These are phyloP conservation scores for Epizoanthus fatuus DNA, from an alignment of 92 coral and sea anemone species.

Conservation along the genomic window DNA sequence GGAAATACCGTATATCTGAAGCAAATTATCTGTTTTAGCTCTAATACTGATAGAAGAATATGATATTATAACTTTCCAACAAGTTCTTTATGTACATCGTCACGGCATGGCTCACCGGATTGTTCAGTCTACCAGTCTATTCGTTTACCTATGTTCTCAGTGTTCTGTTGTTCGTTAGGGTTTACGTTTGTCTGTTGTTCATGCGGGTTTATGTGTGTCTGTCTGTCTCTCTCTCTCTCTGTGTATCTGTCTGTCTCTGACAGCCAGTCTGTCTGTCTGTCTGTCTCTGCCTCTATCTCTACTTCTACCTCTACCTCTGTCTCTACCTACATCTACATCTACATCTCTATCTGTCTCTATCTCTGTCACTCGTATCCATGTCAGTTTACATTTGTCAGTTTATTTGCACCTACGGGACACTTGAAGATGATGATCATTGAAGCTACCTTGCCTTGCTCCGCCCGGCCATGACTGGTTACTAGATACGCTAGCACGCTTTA, in stretches of 20 bases:
- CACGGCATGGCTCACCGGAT: too few relatives aligned
- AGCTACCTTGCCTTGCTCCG: slow-evolving; percentile 5
- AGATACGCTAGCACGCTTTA: background rate
- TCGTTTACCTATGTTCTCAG: too few relatives aligned
- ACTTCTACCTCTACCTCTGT: background rate
- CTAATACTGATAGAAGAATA: too few relatives aligned
- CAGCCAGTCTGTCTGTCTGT: background rate
- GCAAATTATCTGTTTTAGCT: too few relatives aligned
- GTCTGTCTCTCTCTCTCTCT: background rate
- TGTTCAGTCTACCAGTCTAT: too few relatives aligned
- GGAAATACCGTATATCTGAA: background rate
- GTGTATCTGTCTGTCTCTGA: background rate
- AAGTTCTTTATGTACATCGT: too few relatives aligned
- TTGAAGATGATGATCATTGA: slow-evolving; percentile 1
- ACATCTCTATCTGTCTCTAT: background rate
- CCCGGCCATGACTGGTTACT: slow-evolving; percentile 31
- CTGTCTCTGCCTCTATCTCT: background rate
- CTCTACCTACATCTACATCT: background rate
- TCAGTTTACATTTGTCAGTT: background rate
- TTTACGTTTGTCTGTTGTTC: too few relatives aligned
- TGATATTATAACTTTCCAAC: too few relatives aligned
- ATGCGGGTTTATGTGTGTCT: background rate
- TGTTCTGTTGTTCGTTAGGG: too few relatives aligned
- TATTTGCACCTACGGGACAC: background rate
- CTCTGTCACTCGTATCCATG: background rate